phyloP scores from a whole-genome alignment of 2,888 invertebrate genomes.

The Athrips mouffetella region DNA sequence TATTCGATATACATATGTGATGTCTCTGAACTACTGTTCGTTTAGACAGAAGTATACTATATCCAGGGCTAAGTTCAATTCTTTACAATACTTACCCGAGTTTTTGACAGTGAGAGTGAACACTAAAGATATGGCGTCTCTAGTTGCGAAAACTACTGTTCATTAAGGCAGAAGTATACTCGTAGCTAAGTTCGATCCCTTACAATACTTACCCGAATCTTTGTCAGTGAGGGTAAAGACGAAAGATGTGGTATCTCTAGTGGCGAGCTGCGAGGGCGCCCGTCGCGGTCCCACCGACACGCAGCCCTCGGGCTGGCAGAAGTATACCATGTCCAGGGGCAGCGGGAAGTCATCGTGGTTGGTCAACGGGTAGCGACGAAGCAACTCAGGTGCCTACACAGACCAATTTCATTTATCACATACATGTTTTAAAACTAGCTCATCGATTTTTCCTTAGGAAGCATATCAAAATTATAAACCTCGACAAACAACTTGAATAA shows the following conservation, averaged over 20 bases:
- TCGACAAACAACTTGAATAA: too few relatives aligned
- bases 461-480: too few relatives aligned
- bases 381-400: conserved; percentile 91
- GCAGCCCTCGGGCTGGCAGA: conserved; percentile 99
- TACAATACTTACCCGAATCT: conserved; percentile 86
- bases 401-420: background rate
- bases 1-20: too few relatives aligned
- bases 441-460: too few relatives aligned
- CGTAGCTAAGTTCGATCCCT: too few relatives aligned
- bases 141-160: too few relatives aligned
- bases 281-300: conserved; percentile 93
- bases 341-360: conserved; percentile 98
- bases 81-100: background rate
- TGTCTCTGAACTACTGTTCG: too few relatives aligned
- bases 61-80: too few relatives aligned
- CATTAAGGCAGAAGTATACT: too few relatives aligned
- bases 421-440: background rate
- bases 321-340: conserved; percentile 98
- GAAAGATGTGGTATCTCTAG: conserved; percentile 96
- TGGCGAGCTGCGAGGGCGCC: conserved; percentile 63
- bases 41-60: too few relatives aligned
- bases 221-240: conserved; percentile 99
- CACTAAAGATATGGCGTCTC: background rate
- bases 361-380: conserved; percentile 95
- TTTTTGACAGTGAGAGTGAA: background rate